Base-by-base conservation (phyloP, 2,797 vertebrate genomes). In the Crocidura indochinensis region DNA sequence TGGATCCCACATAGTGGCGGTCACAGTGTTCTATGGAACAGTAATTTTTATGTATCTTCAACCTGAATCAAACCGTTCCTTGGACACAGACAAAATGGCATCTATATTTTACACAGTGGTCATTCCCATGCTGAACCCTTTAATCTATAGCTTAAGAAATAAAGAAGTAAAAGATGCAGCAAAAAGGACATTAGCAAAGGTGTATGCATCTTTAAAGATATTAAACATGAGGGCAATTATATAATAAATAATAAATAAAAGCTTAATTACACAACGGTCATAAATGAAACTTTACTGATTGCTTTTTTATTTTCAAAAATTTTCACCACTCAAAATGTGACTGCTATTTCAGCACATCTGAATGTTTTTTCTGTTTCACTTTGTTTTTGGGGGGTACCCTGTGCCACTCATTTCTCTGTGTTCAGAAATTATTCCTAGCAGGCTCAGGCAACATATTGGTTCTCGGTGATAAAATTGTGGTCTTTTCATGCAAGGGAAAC, bases 121-220 rank as follows among this genome's bases (percentile, higher is more conserved):
- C 22, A 95, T 93, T 5, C 95, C 96, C 46, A 90, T 95, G 95
- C 80, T 97, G 87, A 97, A 96, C 53, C 94, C 95, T 17, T 62
- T 97, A 7, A 97, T 97, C 67, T 96, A 96, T 14, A 97, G 94
- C 73, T 87, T 96, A 31, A 95, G 94, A 49, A 96, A 97, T 79
- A 94, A 94, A 17, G 96, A 97, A 10, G 92, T 97, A 20, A 97
- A 96, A 79, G 64, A 94, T 7, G 87, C 94, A 1, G 85, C 91
- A 6, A 95, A 81, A 72, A 96, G 86, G 88, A 53, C 22, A 44
- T 73, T 87, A 27, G 46, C 75, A 14, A 95, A 92, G 79, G 49
- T 81, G 2, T 69, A 31, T 74, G 75, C 95, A 79, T 67, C 27
- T 27, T 73, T 95, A 73, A 92, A 95, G 78, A 72, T 71, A 10